Conservation (phyloP, 2,888 invertebrate genomes). For the Trachelus stipa region DNA sequence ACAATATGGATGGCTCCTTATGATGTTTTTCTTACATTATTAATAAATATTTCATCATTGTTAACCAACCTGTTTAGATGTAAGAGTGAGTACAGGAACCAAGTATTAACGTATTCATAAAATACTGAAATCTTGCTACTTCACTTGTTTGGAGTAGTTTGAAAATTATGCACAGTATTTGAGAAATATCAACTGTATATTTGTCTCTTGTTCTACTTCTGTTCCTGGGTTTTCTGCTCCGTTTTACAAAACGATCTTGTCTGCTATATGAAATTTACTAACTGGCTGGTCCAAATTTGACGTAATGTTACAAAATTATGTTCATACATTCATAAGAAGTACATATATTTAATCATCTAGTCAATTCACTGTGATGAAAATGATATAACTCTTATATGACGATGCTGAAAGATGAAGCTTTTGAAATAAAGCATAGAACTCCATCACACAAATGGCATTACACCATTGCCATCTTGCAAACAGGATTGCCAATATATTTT, state of each 20-base stretch:
- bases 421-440: not conserved
- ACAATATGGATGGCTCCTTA: not conserved
- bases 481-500: not conserved
- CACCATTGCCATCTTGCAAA: not conserved
- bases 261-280: not conserved
- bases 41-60: not conserved
- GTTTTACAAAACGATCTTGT: not conserved
- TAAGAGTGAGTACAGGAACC: not conserved
- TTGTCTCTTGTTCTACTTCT: not conserved
- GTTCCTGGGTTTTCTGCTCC: not conserved
- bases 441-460: not conserved
- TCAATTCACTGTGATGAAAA: not conserved
- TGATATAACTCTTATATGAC: not conserved
- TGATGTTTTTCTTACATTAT: not conserved
- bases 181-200: not conserved
- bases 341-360: not conserved
- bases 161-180: not conserved
- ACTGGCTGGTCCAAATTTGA: not conserved
- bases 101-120: not conserved
- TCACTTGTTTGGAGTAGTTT: not conserved
- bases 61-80: not conserved
- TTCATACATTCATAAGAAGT: not conserved
- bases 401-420: not conserved
- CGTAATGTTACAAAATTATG: not conserved
- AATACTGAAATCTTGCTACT: not conserved